A percentile compares a stretch with the other conserved stretches of the same genome.
These are phyloP conservation scores for Pachycephala philippinensis DNA, from an alignment of 2,113 vertebrate genomes.

Conservation along the genomic window DNA sequence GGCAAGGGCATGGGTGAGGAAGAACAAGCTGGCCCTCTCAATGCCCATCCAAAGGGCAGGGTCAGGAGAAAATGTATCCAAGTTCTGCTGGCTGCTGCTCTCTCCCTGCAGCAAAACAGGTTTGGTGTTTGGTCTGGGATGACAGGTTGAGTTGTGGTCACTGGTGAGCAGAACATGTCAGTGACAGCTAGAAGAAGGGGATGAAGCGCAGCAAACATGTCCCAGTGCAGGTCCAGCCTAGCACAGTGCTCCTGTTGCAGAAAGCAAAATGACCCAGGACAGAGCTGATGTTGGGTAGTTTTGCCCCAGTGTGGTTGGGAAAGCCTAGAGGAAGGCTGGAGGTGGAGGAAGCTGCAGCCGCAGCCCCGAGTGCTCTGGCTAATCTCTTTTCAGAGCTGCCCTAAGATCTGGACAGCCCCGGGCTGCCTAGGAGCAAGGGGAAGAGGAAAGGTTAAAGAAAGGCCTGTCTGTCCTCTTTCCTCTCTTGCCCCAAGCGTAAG, in stretches of 20 bases:
- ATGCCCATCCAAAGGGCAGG: background rate
- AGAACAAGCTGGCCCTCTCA: background rate
- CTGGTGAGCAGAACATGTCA: background rate
- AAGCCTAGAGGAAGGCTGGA: background rate
- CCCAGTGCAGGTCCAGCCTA: background rate
- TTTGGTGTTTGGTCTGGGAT: background rate
- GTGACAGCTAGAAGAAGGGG: background rate
- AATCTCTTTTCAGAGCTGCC: background rate
- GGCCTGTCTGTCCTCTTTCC: background rate
- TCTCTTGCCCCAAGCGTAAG: background rate
- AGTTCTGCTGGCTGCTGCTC: background rate
- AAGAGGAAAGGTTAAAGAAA: constrained; percentile 25
- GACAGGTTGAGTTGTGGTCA: background rate
- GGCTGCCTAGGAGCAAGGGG: background rate
- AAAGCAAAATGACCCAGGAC: background rate
- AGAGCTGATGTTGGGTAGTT: background rate
- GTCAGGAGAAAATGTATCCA: background rate
- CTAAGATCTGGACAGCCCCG: background rate
- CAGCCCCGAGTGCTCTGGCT: background rate
- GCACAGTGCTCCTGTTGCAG: background rate
- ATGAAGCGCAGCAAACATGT: background rate
- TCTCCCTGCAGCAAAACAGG: background rate
- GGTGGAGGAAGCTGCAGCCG: background rate
- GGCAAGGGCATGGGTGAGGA: background rate
- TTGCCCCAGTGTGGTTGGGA: background rate